Base-by-base conservation (phyloP, 2,113 vertebrate genomes). In the Lutjanus erythropterus region DNA sequence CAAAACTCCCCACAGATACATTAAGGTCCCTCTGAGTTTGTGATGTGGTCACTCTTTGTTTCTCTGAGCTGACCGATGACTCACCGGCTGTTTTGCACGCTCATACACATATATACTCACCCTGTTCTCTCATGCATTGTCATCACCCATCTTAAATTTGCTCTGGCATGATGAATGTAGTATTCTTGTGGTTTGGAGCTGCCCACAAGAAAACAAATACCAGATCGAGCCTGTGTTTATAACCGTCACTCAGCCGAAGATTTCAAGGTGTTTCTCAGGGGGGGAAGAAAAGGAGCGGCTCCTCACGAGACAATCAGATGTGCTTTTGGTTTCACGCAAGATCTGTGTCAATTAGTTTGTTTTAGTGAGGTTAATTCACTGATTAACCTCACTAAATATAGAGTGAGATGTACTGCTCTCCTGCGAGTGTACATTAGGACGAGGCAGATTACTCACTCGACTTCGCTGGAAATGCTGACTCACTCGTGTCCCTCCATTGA, bases 151-250 rank as follows among this genome's bases (percentile, higher is more conserved):
- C 79, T 87, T 83, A 89, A 86, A 90, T 87, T 84, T 88, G 86
- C 89, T 91, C 81, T 83, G 86, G 87, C 78, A 55, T 58, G 80
- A 79, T 79, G 52, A 86, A 86, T 66, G 65, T 86, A 81, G 81
- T 91, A 84, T 89, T 93, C 80, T 84, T 86, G 87, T 82, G 93
- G 91, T 65, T 79, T 15, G 10, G 33, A 37, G 44, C 80, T 46
- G 25, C 21, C 93, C 89, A 74, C 88, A 80, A 88, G 71, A 89
- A 92, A 92, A 93, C 85, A 93, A 89, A 91, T 83, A 78, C 59
- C 78, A 83, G 75, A 29, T 37, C 0, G 16, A 81, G 81, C 59
- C 69, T 81, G 83, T 90, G 80, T 83, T 91, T 89, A 68, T 33
- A 60, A 6, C 75, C 56, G 86, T 87, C 86, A 73, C 21, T 90